phyloP scores from a whole-genome alignment of 2,113 vertebrate species.

The Taxidea taxus region DNA sequence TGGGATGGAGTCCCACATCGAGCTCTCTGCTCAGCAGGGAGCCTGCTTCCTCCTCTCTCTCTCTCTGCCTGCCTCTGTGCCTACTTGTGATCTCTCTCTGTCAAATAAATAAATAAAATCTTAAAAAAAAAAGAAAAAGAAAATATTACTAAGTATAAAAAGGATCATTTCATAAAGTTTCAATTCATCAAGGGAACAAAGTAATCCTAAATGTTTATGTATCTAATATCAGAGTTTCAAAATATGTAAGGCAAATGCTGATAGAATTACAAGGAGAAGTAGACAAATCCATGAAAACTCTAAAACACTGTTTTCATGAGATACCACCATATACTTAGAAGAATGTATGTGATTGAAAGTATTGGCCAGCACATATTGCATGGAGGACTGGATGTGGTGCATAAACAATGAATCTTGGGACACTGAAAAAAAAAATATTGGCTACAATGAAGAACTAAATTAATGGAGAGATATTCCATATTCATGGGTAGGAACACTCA shows the following conservation, averaged over 20 bases:
- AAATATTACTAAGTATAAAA: not conserved
- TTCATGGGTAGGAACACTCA: not conserved
- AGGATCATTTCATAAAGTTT: not conserved
- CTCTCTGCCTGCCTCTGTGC: too few species aligned
- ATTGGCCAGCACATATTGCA: too few species aligned
- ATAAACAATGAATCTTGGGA: too few species aligned
- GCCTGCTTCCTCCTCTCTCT: too few species aligned
- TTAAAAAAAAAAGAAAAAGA: not conserved
- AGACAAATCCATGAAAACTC: not conserved
- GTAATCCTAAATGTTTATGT: not conserved
- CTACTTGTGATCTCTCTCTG: too few species aligned
- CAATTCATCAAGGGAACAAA: not conserved
- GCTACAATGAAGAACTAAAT: not conserved
- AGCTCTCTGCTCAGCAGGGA: too few species aligned
- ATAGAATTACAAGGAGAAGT: not conserved
- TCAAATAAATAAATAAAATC: too few species aligned
- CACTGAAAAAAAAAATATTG: not conserved
- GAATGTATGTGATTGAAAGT: not conserved
- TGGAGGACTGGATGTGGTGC: too few species aligned
- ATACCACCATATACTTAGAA: not conserved
- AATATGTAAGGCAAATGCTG: not conserved
- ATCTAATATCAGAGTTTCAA: not conserved
- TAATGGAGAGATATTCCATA: not conserved
- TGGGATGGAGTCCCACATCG: too few species aligned
- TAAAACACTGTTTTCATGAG: not conserved